Conservation (phyloP, 2,113 vertebrate species). For the Oryctolagus cuniculus region mOryCun1.1 NC_091451.1:25512501-25513000, state of each 20-base stretch:
- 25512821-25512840: slow-evolving; percentile 59
- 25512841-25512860: slow-evolving; percentile 61
- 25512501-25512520: neutral
- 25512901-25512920: slow-evolving; percentile 23
- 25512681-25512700: neutral
- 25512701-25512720: slow-evolving; percentile 54
- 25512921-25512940: slow-evolving; percentile 46
- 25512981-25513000: neutral
- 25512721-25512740: slow-evolving; percentile 68
- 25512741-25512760: slow-evolving; percentile 40
- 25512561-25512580: neutral
- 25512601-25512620: neutral
- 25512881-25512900: slow-evolving; percentile 30
- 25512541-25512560: neutral
- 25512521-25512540: slow-evolving; percentile 22
- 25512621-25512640: slow-evolving; percentile 46
- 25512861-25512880: slow-evolving; percentile 39
- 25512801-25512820: slow-evolving; percentile 55
- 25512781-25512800: slow-evolving; percentile 65
- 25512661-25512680: neutral
- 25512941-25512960: neutral
- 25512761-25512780: slow-evolving; percentile 41
- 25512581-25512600: neutral
- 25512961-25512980: slow-evolving; percentile 20
- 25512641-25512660: slow-evolving; percentile 40